phyloP scores from a whole-genome alignment of 30 jellyfish, hydroid and myxozoan species.

The Catostylus mosaicus region DNA sequence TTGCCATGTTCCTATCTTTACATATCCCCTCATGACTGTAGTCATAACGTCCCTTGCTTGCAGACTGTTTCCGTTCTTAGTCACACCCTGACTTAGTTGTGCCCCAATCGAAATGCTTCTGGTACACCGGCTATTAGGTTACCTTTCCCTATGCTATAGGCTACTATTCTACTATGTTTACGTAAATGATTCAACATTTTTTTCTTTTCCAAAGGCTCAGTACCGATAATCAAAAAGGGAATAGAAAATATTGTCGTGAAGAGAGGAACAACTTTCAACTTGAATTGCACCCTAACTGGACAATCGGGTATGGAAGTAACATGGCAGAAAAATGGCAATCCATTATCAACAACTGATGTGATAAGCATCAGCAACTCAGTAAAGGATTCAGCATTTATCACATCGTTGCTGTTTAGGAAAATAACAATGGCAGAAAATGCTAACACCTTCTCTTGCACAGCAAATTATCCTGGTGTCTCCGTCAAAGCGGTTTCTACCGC shows the following conservation, averaged over 20 bases:
- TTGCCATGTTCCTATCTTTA: no score
- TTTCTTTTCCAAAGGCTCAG: conserved; percentile 63
- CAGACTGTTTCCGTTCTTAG: no score
- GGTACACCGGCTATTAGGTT: no score
- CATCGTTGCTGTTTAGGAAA: conserved; percentile 65
- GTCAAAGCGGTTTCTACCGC: conserved; percentile 83
- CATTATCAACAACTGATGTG: conserved; percentile 74
- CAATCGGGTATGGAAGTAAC: conserved; percentile 84
- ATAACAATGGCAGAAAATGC: conserved; percentile 91
- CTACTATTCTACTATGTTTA: no score
- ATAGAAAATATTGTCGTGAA: conserved; percentile 46
- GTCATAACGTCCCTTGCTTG: no score
- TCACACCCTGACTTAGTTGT: no score
- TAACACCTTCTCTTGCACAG: conserved; percentile 79
- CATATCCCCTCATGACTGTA: no score
- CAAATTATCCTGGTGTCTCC: conserved; percentile 85
- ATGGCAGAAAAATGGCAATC: conserved; percentile 82
- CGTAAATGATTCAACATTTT: not conserved
- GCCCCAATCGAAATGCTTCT: no score
- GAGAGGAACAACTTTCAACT: conserved; percentile 86
- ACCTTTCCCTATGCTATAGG: no score
- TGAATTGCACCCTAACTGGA: conserved; percentile 86
- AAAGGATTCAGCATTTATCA: conserved; percentile 1
- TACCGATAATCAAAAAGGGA: conserved; percentile 72
- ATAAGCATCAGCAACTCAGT: conserved; percentile 64